Base-by-base conservation (phyloP, 1,140 invertebrate species). In the Dendrolimus punctatus region DNA sequence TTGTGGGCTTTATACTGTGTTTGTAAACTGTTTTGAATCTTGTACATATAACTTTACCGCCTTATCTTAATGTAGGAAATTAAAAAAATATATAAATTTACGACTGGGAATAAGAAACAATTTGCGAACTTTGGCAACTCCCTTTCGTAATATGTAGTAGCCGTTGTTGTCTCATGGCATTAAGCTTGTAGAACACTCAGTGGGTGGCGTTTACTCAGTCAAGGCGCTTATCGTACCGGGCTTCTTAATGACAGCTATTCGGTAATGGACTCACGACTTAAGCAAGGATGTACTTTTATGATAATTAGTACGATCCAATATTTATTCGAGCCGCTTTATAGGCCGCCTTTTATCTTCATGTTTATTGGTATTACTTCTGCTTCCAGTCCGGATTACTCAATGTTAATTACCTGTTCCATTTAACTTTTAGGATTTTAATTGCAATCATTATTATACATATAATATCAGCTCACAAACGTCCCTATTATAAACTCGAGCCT, bases 251-350 rank as follows among this genome's bases (percentile, higher is more conserved):
- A 80, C 76, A 74, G 72, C 72, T 76, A 77, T 82, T 80, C 68
- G 70, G 77, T 79, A 83, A 80, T 79, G 71, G 71, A 58, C 68
- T 55, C 68, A 63, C 64, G 73, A 68, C 66, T 66, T 68, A 69
- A 64, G 64, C 57, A 70, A 71, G 66, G 65, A 76, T 67, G 65
- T 68, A 72, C 71, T 74, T 80, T 80, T 79, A 84, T 80, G 77
- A 80, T 84, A 84, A 84, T 84, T 84, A 84, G 77, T 72, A 54
- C 58, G 69, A 76, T 76, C 68, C 68, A 75, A 75, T 85, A 82
- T 85, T 85, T 82, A 76, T 76, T 71, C 67, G 66, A 66, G 61
- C 67, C 67, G 55, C 60, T 76, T 65, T 71, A 75, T 71, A 69
- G 55, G 60, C 71, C 66, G 74, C 73, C 71, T 79, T 80, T 83